Evolutionary conservation across 2,888 invertebrate genomes (phyloP), one percentile per base, ranked within the genome.

Genomic region (Tineola bisselliella): DNA sequence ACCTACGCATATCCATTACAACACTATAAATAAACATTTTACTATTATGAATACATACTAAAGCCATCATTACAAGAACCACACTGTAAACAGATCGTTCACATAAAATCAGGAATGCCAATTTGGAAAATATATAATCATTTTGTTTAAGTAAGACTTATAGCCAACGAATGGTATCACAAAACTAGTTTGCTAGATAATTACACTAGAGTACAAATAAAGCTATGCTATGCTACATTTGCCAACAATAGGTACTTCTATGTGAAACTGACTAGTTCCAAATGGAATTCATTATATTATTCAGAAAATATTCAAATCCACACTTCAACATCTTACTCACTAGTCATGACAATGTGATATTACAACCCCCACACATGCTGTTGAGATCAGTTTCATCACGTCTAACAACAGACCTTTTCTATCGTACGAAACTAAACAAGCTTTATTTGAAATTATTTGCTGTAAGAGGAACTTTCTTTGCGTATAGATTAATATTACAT

Each of bases 321-420:
- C 25, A 25, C 25, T 25, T 25, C 25, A 25, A 25, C 25, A 25
- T 25, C 25, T 25, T 6, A 25, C n/a, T n/a, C n/a, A 25, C 25
- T 25, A 44, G 15, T 15, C n/a, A 44, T 48, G 48, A 18, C 13
- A 38, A 19, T 18, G 56, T 19, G 30, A 11, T 54, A 18, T 54
- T 8, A 17, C 8, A 54, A 17, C 11, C 56, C 6, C 1, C n/a
- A 56, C 30, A 8, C 4, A n/a, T 56, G 30, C 19, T 19, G 18
- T 19, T 56, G 56, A 56, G 56, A 56, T 56, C 56, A 56, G 18
- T 56, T 56, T 30, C 19, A 56, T 56, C 56, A 56, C 56, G 3
- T 10, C 56, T 18, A 56, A 56, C 30, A 38, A 38, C 38, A 38
- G n/a, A 10, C 38, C 38, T n/a, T 38, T 38, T 3, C 38, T 38